Conservation (phyloP, 2,113 vertebrate species). For the Chaetorhynchus papuensis region DNA sequence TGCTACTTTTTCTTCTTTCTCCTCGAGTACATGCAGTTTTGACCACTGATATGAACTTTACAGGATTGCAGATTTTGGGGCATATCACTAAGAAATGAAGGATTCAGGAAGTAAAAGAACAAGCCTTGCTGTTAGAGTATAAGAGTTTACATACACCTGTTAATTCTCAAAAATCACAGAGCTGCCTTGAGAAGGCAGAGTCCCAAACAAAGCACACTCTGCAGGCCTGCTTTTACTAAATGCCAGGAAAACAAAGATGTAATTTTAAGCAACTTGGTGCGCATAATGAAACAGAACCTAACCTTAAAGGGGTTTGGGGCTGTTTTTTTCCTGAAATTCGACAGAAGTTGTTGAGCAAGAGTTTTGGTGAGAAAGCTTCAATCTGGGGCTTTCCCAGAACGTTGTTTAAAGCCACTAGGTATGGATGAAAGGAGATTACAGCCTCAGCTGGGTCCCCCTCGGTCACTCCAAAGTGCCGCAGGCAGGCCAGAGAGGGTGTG, state of each 20-base stretch:
- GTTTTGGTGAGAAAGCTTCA: background rate
- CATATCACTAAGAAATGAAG: background rate
- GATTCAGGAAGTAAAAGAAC: background rate
- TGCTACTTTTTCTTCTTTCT: background rate
- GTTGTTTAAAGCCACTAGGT: background rate
- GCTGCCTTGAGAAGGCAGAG: background rate
- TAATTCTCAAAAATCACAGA: background rate
- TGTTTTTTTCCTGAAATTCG: background rate
- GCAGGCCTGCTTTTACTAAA: background rate
- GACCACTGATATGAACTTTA: background rate
- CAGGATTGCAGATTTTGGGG: background rate
- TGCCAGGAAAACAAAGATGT: background rate
- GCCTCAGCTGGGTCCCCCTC: background rate
- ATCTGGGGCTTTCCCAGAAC: background rate
- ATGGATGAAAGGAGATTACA: background rate
- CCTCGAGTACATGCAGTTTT: background rate
- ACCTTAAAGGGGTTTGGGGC: background rate
- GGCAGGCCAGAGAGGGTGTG: background rate
- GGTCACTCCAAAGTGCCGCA: background rate
- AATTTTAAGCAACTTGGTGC: background rate
- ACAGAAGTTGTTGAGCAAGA: background rate
- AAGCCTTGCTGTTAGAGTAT: background rate
- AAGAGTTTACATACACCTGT: background rate
- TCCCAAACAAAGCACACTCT: background rate
- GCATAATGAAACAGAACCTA: background rate